phyloP scores from a whole-genome alignment of 2,888 invertebrate genomes.

The Drosophila barbarae region DNA sequence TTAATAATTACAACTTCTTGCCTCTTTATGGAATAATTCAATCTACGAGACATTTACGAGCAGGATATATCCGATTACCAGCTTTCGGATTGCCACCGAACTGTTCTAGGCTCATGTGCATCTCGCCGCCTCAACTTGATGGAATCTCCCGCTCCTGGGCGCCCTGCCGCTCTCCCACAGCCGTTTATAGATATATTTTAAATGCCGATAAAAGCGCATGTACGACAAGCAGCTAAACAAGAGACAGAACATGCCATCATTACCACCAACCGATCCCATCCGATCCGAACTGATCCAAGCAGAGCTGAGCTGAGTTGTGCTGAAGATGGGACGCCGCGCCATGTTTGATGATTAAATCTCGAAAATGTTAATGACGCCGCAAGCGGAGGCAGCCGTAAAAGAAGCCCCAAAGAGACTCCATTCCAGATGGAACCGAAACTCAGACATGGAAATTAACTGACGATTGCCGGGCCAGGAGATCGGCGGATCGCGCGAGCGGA shows the following conservation, averaged over 20 bases:
- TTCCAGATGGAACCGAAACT: conserved; percentile 44
- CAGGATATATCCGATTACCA: conserved; percentile 36
- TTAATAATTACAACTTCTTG: conserved; percentile 22
- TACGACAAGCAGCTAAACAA: conserved; percentile 71
- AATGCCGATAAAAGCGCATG: conserved; percentile 75
- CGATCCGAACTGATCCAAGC: conserved; percentile 12
- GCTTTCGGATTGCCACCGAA: conserved; percentile 27
- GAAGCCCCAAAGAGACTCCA: conserved; percentile 27
- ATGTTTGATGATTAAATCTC: conserved; percentile 76
- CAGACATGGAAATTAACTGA: conserved; percentile 72
- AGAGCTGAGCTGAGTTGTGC: conserved; percentile 15
- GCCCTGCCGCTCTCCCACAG: conserved; percentile 3
- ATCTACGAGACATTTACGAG: conserved; percentile 22
- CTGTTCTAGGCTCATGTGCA: conserved; percentile 22
- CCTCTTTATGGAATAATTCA: conserved; percentile 18
- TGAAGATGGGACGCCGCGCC: conserved; percentile 60
- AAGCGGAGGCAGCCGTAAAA: conserved; percentile 59
- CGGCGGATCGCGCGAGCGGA: conserved; percentile 1
- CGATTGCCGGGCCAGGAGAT: conserved; percentile 39
- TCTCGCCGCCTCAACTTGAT: conserved; percentile 47
- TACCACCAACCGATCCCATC: conserved; percentile 54
- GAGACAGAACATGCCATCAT: conserved; percentile 70
- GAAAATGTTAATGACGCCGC: conserved; percentile 74
- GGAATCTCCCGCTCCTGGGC: conserved; percentile 34
- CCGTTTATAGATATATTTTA: conserved; percentile 53